Evolutionary conservation across 2,113 vertebrate species (phyloP), one percentile per base, ranked within the genome.

Genomic region (Dipodomys ordii): DNA sequence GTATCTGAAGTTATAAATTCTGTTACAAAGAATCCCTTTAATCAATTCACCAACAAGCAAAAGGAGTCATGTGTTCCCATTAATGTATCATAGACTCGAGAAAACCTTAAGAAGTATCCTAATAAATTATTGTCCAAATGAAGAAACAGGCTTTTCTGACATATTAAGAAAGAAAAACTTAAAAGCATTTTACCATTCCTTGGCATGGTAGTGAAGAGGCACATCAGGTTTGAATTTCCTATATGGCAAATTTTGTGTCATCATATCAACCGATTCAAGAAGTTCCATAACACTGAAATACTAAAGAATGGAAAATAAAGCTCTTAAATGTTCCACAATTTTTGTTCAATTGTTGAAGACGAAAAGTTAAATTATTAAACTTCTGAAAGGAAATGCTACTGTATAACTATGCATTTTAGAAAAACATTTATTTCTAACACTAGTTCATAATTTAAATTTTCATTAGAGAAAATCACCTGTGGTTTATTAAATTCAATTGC

Each of bases 241-340:
- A 78, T 99, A 99, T 0, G 99, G 99, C n/a, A 99, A 97, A 97
- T 99, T 99, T 49, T 99, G 98, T 46, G 98, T 98, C 99, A 99
- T 99, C 99, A 99, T 98, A 97, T 99, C 99, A 95, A 99, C 94
- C 39, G 99, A 99, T 84, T 99, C 99, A 95, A 99, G 98, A 91
- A 99, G 98, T 96, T 99, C 99, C 98, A 99, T 98, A 92, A 99
- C 98, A 97, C 99, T 99, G 97, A 99, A 99, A 96, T 99, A 99
- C 99, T 99, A 90, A 95, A 93, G 49, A 98, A 95, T 60, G 28
- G 87, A 87, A 92, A 88, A 62, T 73, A 85, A 30, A 82, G 20
- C 64, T 94, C 71, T 35, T 88, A 77, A 22, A 67, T 90, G 8
- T 83, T 64, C 91, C 10, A 39, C 5, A 46, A 46, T 53, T 78